phyloP scores from a whole-genome alignment of 2,113 vertebrate species.

The Lanius collurio region DNA sequence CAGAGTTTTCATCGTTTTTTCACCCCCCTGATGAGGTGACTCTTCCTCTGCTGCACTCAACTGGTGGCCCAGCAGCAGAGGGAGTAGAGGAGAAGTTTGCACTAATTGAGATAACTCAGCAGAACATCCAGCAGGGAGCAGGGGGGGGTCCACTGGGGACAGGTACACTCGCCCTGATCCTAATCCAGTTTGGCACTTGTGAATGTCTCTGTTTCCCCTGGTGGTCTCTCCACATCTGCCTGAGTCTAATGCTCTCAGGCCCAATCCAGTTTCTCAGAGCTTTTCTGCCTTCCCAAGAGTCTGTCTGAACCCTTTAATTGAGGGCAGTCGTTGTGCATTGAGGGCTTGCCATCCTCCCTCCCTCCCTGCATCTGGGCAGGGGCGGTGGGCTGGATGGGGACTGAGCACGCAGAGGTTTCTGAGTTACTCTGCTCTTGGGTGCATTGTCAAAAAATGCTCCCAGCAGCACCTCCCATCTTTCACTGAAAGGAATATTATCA shows the following conservation, averaged over 20 bases:
- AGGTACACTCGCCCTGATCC: neutral
- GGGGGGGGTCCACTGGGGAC: neutral
- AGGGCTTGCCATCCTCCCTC: accelerated
- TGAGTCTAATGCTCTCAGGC: neutral
- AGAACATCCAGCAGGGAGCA: neutral
- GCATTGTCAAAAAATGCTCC: neutral
- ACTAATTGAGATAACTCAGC: neutral
- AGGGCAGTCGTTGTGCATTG: neutral
- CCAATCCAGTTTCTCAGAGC: neutral
- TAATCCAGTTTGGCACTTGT: neutral
- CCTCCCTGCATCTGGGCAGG: neutral
- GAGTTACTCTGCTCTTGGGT: neutral
- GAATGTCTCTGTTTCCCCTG: accelerated
- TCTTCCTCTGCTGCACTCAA: neutral
- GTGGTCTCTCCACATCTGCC: neutral
- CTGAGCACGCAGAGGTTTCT: neutral
- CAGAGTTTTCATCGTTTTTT: neutral
- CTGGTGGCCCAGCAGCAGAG: neutral
- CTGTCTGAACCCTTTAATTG: neutral
- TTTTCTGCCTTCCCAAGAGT: neutral
- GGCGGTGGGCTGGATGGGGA: neutral
- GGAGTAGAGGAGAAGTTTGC: neutral
- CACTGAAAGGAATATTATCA: neutral
- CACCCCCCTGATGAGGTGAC: neutral
- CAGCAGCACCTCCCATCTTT: neutral